A percentile compares a stretch with the other conserved stretches of the same genome.
Evolutionary conservation across 2,113 vertebrate genomes (phyloP).

Genomic region (Serilophus lunatus): DNA sequence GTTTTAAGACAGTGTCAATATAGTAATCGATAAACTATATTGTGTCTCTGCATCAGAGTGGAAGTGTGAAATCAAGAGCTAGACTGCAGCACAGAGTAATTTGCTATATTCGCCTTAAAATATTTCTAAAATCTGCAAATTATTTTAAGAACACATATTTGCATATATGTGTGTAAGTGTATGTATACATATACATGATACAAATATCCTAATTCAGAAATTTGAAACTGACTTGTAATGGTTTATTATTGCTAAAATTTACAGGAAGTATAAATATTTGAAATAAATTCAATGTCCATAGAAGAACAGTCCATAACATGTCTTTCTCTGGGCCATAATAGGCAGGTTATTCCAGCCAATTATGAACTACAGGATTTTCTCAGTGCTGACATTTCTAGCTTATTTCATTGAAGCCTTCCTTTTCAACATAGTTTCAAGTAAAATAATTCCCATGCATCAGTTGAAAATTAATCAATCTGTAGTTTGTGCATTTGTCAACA

Average conservation of each 20-base stretch:
- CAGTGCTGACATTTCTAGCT: not conserved
- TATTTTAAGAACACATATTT: not conserved
- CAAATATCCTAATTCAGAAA: not conserved
- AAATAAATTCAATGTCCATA: not conserved
- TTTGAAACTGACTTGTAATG: not conserved
- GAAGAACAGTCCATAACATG: not conserved
- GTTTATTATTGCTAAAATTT: not conserved
- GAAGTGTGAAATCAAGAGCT: not conserved
- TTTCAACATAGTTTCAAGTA: conserved; percentile 7
- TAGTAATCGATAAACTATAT: not conserved
- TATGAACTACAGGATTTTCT: not conserved
- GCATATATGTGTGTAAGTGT: rapidly evolving
- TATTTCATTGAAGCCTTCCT: not conserved
- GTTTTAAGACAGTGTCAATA: not conserved
- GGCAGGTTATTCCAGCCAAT: not conserved
- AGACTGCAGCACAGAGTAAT: not conserved
- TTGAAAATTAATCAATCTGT: conserved; percentile 14
- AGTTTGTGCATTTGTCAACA: not conserved
- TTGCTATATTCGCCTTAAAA: not conserved
- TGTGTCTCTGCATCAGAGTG: not conserved
- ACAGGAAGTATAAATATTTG: not conserved
- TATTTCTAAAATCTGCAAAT: not conserved
- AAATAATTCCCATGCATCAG: not conserved
- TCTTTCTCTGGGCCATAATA: not conserved
- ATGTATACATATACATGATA: not conserved